Conservation (phyloP, 2,113 vertebrate genomes). For the Psophia crepitans region DNA sequence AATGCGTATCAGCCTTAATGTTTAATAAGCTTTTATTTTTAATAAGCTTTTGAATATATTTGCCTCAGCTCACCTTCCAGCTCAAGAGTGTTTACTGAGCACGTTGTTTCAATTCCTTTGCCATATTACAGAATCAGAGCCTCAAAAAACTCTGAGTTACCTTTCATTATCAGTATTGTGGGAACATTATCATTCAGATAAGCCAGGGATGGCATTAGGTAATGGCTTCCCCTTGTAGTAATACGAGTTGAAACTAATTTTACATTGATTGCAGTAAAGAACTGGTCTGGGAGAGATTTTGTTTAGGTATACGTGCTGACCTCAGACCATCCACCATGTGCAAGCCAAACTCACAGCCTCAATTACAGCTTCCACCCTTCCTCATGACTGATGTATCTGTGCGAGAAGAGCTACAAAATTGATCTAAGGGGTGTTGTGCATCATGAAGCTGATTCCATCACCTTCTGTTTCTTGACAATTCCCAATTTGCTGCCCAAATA, state of each 20-base stretch:
- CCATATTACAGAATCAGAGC: not conserved
- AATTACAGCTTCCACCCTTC: not conserved
- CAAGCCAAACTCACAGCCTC: not conserved
- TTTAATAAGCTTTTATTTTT: not conserved
- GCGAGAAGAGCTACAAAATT: not conserved
- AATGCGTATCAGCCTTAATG: not conserved
- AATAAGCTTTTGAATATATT: not conserved
- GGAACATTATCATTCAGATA: not conserved
- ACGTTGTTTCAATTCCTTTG: not conserved
- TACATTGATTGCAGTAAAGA: not conserved
- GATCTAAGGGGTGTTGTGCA: accelerated
- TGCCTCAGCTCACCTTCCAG: not conserved
- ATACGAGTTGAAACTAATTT: not conserved
- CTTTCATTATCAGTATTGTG: not conserved
- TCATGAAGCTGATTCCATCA: accelerated
- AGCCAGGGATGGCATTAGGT: not conserved
- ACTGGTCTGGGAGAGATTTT: not conserved
- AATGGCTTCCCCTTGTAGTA: not conserved
- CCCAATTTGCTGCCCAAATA: not conserved
- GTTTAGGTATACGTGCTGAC: not conserved
- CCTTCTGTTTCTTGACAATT: not conserved
- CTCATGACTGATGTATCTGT: not conserved
- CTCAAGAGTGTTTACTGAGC: not conserved
- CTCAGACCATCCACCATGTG: too few relatives aligned
- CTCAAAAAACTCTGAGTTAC: not conserved